Conservation (phyloP, 2,888 invertebrate genomes). For the Aspidiotus rigidus region DNA sequence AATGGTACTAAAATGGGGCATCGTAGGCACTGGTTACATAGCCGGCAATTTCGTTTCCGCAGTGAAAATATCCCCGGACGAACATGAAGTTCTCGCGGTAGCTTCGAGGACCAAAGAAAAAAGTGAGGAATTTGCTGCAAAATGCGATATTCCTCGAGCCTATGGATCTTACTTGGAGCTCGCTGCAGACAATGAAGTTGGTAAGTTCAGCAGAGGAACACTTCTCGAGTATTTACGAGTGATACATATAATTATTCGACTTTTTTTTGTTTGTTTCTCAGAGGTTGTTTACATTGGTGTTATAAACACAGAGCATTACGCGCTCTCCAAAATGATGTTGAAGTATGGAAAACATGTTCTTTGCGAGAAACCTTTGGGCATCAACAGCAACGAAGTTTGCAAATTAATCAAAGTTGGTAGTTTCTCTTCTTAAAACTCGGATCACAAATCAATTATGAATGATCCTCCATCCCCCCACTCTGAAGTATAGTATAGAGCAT, state of each 20-base stretch:
- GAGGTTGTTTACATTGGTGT: constrained; percentile 79
- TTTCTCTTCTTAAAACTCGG: background rate
- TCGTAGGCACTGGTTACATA: constrained; percentile 75
- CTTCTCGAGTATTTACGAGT: too few relatives aligned
- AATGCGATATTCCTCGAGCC: constrained; percentile 59
- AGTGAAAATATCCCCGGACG: constrained; percentile 54
- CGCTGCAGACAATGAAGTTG: constrained; percentile 64
- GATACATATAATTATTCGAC: too few relatives aligned
- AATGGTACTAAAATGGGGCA: constrained; percentile 72
- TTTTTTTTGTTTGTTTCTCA: constrained; percentile 42
- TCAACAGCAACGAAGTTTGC: constrained; percentile 65
- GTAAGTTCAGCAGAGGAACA: constrained; percentile 45
- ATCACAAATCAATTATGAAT: too few relatives aligned
- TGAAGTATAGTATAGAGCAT: too few relatives aligned
- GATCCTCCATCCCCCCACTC: too few relatives aligned
- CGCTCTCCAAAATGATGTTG: constrained; percentile 61
- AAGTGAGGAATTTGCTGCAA: constrained; percentile 65
- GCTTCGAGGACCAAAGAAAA: constrained; percentile 65
- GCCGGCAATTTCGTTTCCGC: constrained; percentile 74
- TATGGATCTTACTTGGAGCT: constrained; percentile 69
- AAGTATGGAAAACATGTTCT: constrained; percentile 75
- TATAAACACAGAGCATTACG: constrained; percentile 65
- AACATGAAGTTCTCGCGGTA: constrained; percentile 65
- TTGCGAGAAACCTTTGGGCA: constrained; percentile 81
- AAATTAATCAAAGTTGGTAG: constrained; percentile 50